Conservation (phyloP, 2,888 invertebrate species). For the Pachydiplax longipennis region DNA sequence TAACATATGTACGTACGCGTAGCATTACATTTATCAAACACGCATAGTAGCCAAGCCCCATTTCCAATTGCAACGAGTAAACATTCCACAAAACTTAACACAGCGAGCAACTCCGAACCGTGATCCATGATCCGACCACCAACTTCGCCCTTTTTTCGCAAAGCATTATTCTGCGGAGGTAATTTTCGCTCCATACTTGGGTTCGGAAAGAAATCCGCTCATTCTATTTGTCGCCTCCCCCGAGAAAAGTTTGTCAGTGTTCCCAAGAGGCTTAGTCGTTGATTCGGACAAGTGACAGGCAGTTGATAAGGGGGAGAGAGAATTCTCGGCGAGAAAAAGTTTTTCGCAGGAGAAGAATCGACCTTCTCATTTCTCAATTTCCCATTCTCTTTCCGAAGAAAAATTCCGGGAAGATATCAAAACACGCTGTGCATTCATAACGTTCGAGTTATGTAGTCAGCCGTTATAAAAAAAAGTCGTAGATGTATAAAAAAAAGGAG, state of each 20-base stretch:
- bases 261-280: slow-evolving; percentile 10
- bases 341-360: not conserved
- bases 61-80: too few relatives aligned
- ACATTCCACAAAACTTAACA: too few relatives aligned
- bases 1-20: too few relatives aligned
- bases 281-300: slow-evolving; percentile 14
- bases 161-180: not conserved
- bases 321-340: not conserved
- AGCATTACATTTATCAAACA: too few relatives aligned
- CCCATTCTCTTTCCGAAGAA: not conserved
- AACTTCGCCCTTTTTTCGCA: too few relatives aligned
- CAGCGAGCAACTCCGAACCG: too few relatives aligned
- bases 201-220: not conserved
- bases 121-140: too few relatives aligned
- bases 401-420: not conserved
- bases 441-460: not conserved
- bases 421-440: not conserved
- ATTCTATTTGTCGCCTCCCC: not conserved
- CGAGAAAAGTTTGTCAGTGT: slow-evolving; percentile 22
- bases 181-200: not conserved
- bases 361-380: not conserved
- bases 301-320: not conserved
- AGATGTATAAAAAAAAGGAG: not conserved
- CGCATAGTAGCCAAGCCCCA: too few relatives aligned
- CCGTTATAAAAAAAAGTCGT: not conserved